A percentile compares a stretch with the other conserved stretches of the same genome.
These are phyloP conservation scores for Megalurothrips usitatus DNA, from an alignment of 2,888 invertebrate species.

Conservation along the genomic window DNA sequence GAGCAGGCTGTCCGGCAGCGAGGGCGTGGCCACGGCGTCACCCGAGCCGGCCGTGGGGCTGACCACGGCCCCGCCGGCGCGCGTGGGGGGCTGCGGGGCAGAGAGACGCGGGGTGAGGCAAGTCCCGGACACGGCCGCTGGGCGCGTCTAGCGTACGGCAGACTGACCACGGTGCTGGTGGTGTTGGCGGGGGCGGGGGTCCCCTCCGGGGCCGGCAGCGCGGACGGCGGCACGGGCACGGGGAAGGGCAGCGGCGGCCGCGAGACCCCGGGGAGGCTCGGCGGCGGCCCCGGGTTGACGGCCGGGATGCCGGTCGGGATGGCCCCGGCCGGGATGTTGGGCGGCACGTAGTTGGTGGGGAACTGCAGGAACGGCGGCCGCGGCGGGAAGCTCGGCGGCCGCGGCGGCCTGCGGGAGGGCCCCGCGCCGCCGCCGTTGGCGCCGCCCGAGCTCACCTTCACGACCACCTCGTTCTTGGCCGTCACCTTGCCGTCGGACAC, in stretches of 20 bases:
- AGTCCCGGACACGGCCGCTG: too few relatives aligned
- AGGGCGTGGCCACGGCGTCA: constrained; percentile 31
- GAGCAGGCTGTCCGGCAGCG: constrained; percentile 33
- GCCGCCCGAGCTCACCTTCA: constrained; percentile 51
- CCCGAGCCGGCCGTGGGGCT: neutral
- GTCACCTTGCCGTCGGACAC: constrained; percentile 61
- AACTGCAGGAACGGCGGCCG: constrained; percentile 11
- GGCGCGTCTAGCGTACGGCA: too few relatives aligned
- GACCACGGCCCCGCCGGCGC: too few relatives aligned
- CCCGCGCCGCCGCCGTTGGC: constrained; percentile 39
- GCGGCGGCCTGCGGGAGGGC: constrained; percentile 38
- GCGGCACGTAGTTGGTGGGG: constrained; percentile 29
- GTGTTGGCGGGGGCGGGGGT: constrained; percentile 37
- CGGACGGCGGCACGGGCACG: neutral
- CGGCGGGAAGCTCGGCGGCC: constrained; percentile 29
- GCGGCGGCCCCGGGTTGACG: constrained; percentile 42
- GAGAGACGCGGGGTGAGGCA: too few relatives aligned
- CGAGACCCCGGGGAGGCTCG: constrained; percentile 41
- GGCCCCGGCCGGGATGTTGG: constrained; percentile 4
- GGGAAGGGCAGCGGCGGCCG: constrained; percentile 34
- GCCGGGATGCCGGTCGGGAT: constrained; percentile 38
- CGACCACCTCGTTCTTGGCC: constrained; percentile 64
- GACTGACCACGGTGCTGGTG: constrained; percentile 31
- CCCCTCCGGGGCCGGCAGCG: constrained; percentile 30
- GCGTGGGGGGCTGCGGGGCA: too few relatives aligned